These are phyloP conservation scores for Acinonyx jubatus DNA, from an alignment of 2,113 vertebrate species.

Conservation along the genomic window DNA sequence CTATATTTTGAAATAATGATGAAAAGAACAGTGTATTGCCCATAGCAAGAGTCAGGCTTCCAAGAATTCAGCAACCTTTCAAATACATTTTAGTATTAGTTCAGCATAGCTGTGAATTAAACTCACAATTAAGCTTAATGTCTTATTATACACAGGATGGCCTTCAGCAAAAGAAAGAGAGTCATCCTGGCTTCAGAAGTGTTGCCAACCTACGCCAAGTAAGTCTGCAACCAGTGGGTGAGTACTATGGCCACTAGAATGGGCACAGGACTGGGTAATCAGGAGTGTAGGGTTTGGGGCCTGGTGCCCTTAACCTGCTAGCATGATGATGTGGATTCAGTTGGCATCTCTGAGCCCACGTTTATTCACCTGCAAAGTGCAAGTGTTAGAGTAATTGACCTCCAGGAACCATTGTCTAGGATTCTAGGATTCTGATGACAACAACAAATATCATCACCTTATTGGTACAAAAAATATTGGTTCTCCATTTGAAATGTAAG, in stretches of 20 bases:
- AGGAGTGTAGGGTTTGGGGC: background rate
- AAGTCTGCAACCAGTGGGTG: background rate
- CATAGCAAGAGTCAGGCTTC: background rate
- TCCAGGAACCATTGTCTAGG: background rate
- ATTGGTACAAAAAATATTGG: background rate
- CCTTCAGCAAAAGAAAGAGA: background rate
- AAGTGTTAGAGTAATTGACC: background rate
- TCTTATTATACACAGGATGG: background rate
- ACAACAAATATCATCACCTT: background rate
- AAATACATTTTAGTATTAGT: background rate
- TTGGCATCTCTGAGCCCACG: background rate
- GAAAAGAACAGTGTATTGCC: background rate
- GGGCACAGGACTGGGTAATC: too few relatives aligned
- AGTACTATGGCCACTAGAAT: background rate
- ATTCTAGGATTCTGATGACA: background rate
- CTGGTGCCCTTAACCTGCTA: background rate
- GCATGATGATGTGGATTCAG: background rate
- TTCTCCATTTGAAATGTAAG: background rate
- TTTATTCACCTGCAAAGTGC: background rate
- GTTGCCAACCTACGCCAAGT: background rate
- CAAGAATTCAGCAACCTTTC: background rate
- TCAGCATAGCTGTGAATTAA: slow-evolving; percentile 16
- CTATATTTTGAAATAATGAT: background rate
- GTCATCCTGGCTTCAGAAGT: background rate
- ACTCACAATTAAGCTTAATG: background rate